Conservation (phyloP, 1,140 invertebrate genomes). For the Parapsyche elsis region DNA sequence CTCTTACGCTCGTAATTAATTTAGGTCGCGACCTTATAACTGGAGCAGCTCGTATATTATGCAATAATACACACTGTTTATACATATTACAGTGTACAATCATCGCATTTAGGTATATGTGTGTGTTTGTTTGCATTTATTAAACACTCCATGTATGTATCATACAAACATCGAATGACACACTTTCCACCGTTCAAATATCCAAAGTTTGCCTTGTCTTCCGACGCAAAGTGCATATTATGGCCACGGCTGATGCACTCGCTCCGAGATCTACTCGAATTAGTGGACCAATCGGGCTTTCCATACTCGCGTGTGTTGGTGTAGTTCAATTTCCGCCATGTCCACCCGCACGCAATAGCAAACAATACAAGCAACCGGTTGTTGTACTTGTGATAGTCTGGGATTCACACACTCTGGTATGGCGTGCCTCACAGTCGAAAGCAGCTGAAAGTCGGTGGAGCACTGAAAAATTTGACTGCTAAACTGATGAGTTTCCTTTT, state of each 20-base stretch:
- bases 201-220: not conserved
- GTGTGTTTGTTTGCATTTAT: not conserved
- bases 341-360: not conserved
- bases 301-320: not conserved
- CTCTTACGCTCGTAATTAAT: not conserved
- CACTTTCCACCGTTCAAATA: too few relatives aligned
- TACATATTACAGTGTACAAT: not conserved
- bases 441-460: too few relatives aligned
- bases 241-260: not conserved
- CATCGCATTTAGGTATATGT: not conserved
- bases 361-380: too few relatives aligned
- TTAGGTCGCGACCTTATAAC: constrained; percentile 37
- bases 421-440: too few relatives aligned
- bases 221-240: not conserved
- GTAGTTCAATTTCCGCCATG: constrained; percentile 17
- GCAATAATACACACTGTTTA: not conserved
- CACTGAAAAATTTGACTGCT: too few relatives aligned
- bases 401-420: too few relatives aligned
- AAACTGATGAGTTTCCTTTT: too few relatives aligned
- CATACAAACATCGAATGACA: too few relatives aligned
- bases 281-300: not conserved
- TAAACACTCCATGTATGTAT: too few relatives aligned
- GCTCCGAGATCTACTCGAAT: not conserved
- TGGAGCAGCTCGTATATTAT: constrained; percentile 31
- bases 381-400: too few relatives aligned